phyloP scores from a whole-genome alignment of 2,113 vertebrate species.

The Cyprinodon variegatus region DNA sequence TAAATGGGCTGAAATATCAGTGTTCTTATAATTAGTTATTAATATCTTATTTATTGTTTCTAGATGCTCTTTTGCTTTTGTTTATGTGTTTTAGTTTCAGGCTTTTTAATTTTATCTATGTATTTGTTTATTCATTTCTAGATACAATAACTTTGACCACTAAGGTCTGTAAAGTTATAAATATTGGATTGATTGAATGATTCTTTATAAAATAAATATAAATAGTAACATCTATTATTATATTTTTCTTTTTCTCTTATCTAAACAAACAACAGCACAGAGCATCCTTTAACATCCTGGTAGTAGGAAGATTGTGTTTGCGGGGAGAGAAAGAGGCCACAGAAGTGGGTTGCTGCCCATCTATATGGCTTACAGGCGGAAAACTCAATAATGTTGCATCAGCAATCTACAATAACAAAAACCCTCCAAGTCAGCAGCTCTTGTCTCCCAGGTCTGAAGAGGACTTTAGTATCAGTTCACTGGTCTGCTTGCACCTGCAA shows the following conservation, averaged over 20 bases:
- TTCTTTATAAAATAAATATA: no score
- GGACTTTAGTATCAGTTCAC: constrained; percentile 51
- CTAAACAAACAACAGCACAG: background rate
- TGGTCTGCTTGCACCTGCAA: constrained; percentile 28
- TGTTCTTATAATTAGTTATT: no score
- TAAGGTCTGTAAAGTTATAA: no score
- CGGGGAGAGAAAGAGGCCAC: background rate
- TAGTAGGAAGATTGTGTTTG: constrained; percentile 1
- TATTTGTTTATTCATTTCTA: no score
- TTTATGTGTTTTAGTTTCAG: no score
- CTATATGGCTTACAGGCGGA: constrained; percentile 59
- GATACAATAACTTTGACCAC: no score
- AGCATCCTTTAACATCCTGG: background rate
- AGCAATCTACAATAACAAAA: constrained; percentile 58
- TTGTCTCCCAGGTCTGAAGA: constrained; percentile 49
- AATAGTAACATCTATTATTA: no score
- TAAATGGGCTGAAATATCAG: no score
- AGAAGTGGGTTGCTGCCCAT: constrained; percentile 4
- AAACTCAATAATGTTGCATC: constrained; percentile 67
- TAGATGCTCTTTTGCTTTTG: no score
- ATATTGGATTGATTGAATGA: no score
- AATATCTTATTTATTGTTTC: no score
- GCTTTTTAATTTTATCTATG: no score
- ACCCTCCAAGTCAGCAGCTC: constrained; percentile 65
- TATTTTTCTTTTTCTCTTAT: background rate